These are phyloP conservation scores for Drosophila suboccidentalis DNA, from an alignment of 2,888 invertebrate genomes.

Conservation along the genomic window DNA sequence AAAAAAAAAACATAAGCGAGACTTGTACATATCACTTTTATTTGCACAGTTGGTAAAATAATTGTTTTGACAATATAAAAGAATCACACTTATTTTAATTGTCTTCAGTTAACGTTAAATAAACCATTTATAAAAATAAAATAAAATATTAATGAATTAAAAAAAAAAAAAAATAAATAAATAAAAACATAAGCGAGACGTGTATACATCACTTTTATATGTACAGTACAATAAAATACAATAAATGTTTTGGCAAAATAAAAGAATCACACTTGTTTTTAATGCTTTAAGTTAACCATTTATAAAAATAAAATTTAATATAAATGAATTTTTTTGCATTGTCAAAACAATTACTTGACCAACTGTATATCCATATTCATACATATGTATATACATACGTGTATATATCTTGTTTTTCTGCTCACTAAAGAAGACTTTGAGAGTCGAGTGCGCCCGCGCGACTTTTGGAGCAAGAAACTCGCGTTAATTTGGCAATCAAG, in stretches of 20 bases:
- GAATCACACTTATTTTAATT: no score
- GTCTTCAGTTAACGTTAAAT: no score
- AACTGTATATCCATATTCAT: neutral
- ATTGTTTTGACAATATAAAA: neutral
- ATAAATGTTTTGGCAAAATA: neutral
- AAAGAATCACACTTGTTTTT: no score
- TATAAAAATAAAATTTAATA: no score
- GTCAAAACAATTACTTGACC: neutral
- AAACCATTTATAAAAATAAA: neutral
- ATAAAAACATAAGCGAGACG: neutral
- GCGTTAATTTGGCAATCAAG: constrained; percentile 73
- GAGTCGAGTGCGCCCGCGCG: constrained; percentile 15
- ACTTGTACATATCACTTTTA: neutral
- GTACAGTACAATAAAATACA: neutral
- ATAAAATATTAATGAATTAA: neutral
- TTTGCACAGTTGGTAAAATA: neutral
- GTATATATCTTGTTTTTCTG: constrained; percentile 23
- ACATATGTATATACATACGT: no score
- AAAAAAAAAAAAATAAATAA: constrained; percentile 1
- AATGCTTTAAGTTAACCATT: no score
- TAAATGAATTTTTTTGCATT: no score
- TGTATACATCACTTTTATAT: constrained; percentile 1
- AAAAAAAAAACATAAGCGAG: neutral
- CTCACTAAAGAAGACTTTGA: constrained; percentile 40
- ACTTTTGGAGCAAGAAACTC: constrained; percentile 60